These are phyloP conservation scores for Acleris sparsana DNA, from an alignment of 2,888 invertebrate genomes.

Conservation along the genomic window DNA sequence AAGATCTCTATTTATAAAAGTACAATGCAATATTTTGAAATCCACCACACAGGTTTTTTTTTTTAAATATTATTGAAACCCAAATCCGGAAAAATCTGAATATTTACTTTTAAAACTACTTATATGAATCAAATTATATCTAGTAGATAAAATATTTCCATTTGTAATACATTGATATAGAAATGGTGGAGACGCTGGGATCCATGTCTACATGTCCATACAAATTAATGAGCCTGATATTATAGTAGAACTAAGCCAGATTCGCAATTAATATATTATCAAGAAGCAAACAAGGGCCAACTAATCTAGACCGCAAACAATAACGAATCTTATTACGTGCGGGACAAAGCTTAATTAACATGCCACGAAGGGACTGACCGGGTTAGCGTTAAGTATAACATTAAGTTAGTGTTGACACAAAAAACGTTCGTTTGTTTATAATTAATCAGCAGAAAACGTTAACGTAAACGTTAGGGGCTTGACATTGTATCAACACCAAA, in stretches of 20 bases:
- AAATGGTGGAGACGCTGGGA: too few species aligned
- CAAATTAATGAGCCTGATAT: too few species aligned
- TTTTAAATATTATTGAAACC: too few species aligned
- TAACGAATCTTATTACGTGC: constrained; percentile 14
- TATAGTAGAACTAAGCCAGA: background rate
- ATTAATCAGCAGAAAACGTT: constrained; percentile 17
- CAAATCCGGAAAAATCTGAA: too few species aligned
- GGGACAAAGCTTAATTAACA: constrained; percentile 33
- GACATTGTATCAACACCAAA: background rate
- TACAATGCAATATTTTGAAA: too few species aligned
- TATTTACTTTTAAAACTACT: too few species aligned
- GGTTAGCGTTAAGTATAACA: constrained; percentile 20
- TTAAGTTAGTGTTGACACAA: constrained; percentile 22
- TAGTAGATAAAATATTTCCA: too few species aligned
- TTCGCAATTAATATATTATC: background rate
- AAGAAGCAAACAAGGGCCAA: constrained; percentile 4
- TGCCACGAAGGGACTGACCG: constrained; percentile 23
- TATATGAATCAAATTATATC: too few species aligned
- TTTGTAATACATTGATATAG: too few species aligned
- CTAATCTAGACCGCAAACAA: constrained; percentile 28
- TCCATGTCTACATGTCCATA: too few species aligned
- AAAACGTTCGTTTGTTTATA: constrained; percentile 22
- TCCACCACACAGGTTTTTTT: too few species aligned
- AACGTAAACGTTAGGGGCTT: constrained; percentile 3
- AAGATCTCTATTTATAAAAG: too few species aligned